Evolutionary conservation across 2,888 invertebrate genomes (phyloP).

Genomic region (Fragum fragum): DNA sequence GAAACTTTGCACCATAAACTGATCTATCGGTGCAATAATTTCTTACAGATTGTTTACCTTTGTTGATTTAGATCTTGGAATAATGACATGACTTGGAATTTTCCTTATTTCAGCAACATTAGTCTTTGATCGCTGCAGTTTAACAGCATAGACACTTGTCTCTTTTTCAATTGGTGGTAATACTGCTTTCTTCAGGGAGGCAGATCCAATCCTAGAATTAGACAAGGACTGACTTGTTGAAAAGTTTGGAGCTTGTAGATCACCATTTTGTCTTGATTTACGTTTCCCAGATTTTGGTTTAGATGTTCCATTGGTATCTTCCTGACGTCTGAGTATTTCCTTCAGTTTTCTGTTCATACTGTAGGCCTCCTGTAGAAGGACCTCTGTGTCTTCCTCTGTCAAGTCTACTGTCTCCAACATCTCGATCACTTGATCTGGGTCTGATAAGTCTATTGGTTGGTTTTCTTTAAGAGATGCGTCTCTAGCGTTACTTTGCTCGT

Average conservation of each 20-base stretch:
- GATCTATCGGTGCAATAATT: too few species aligned
- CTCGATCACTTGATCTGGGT: constrained; percentile 73
- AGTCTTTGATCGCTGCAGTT: constrained; percentile 56
- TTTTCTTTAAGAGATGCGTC: background rate
- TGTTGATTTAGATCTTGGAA: constrained; percentile 48
- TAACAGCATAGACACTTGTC: constrained; percentile 58
- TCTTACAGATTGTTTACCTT: too few species aligned
- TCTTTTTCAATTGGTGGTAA: constrained; percentile 61
- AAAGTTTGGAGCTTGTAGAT: constrained; percentile 24
- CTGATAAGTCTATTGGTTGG: constrained; percentile 61
- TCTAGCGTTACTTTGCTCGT: too few species aligned
- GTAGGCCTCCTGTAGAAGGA: constrained; percentile 77
- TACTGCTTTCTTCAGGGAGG: constrained; percentile 41
- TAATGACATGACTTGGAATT: constrained; percentile 16
- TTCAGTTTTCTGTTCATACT: constrained; percentile 77
- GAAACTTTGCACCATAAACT: too few species aligned
- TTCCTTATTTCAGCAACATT: constrained; percentile 37
- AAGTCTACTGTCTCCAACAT: constrained; percentile 76
- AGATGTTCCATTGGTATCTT: constrained; percentile 38
- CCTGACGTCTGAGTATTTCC: constrained; percentile 72
- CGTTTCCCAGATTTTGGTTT: constrained; percentile 41
- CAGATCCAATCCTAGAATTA: constrained; percentile 50
- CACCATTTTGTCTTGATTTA: constrained; percentile 25
- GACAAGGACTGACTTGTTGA: constrained; percentile 35
- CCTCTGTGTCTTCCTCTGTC: constrained; percentile 80